phyloP scores from a whole-genome alignment of 2,888 invertebrate genomes.

The Cephus spinipes region DNA sequence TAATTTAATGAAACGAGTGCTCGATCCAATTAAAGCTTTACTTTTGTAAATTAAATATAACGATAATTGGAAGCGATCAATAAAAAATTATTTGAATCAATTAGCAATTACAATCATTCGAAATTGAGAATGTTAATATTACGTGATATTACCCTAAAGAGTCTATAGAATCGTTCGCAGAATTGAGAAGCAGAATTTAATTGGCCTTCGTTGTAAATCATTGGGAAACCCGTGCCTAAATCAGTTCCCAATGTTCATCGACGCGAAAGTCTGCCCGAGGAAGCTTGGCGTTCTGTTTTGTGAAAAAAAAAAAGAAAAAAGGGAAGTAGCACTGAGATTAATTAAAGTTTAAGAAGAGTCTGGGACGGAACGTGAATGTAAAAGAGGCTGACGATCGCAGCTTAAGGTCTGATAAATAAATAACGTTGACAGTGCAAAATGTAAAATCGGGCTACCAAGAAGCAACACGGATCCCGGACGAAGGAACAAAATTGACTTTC shows the following conservation, averaged over 20 bases:
- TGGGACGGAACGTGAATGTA: neutral
- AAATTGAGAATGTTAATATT: too few species aligned
- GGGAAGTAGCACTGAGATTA: neutral
- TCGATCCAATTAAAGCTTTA: neutral
- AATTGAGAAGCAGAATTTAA: constrained; percentile 27
- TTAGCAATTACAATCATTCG: neutral
- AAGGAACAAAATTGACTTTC: too few species aligned
- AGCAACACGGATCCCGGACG: too few species aligned
- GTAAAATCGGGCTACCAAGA: too few species aligned
- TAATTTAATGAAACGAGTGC: neutral
- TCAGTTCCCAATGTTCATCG: constrained; percentile 28
- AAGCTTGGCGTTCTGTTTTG: neutral
- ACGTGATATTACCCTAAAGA: too few species aligned
- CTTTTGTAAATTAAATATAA: neutral
- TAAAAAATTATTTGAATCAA: neutral
- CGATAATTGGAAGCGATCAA: neutral
- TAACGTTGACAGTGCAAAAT: neutral
- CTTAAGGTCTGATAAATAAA: neutral
- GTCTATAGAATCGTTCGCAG: too few species aligned
- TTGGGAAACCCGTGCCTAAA: constrained; percentile 7
- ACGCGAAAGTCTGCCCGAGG: constrained; percentile 15
- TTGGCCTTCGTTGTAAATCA: constrained; percentile 33
- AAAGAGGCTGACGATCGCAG: neutral
- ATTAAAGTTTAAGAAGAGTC: constrained; percentile 2
- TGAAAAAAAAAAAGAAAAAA: constrained; percentile 5